Base-by-base conservation (phyloP, 2,888 invertebrate genomes). In the Lutraria lutraria region DNA sequence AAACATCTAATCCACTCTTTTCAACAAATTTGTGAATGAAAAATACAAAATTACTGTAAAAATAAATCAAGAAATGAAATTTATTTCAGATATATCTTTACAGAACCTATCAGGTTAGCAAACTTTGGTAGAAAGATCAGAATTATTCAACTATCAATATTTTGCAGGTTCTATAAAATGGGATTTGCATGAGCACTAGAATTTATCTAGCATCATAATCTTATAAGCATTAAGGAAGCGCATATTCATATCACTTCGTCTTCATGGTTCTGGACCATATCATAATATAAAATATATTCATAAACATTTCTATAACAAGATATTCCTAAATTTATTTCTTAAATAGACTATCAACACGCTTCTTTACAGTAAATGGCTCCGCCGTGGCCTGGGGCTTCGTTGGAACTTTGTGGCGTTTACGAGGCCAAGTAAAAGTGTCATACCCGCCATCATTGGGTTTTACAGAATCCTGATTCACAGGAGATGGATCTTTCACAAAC, bases 401-500 rank as follows among this genome's bases (percentile, higher is more conserved):
- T 15, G 93, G 93, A 72, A 93, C 86, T 85, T 95, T 94, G 82
- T 93, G 93, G 52, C 94, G 93, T 90, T 95, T 95, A 53, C 95
- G 89, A 19, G 95, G 95, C 95, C 95, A 95, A 0, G 95, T 95
- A 29, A 94, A 95, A 15, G 94, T 93, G 90, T 95, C 94, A 88
- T 94, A 95, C 10, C 94, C 94, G 8, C 93, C 92, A 25, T 94
- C 91, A 43, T 91, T 92, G 4, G 85, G 83, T 34, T 88, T 86
- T 12, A 88, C 88, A 25, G 89, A 87, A 31, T 91, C 91, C 53
- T 68, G 92, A 81, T 90, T 91, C 12, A 94, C 93, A n/a, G 93
- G 90, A 0, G 92, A 91, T 0, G 94, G 92, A 25, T 93, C 93
- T 76, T 93, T 93, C 0, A 92, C 88, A 90, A 91, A 94, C 16